Evolutionary conservation across 2,113 vertebrate genomes (phyloP), one percentile per base, ranked within the genome.

Genomic region (Mionectes macconnelli): DNA sequence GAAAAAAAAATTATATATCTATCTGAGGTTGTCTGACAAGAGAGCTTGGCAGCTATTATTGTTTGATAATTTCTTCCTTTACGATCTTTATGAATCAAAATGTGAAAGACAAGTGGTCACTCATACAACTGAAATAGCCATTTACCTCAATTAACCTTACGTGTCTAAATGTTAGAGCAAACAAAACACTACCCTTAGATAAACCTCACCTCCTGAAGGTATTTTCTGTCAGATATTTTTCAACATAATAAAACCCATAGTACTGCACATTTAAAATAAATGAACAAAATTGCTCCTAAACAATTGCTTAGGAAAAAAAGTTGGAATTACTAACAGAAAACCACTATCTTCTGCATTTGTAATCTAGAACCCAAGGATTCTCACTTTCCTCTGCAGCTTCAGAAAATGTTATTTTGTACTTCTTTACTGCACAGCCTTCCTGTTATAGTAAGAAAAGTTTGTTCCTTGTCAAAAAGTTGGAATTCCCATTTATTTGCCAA

Each of bases 401-500:
- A 77, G 25, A 90, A 91, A 85, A 67, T 25, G 8, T 55, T 73
- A 25, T 77, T 66, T 90, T 68, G 23, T n/a, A 56, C 33, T 72
- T 80, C 55, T 73, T 91, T 90, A 28, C 66, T 74, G 22, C 19
- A 70, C 56, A 86, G 42, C 9, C 24, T 72, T 66, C 31, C 30
- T 57, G 9, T 44, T 77, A 23, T 8, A 91, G 66, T 22, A 70
- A 74, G 25, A 85, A 80, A 86, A 84, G 27, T 55, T 92, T 92
- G 31, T 33, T 96, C 59, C 75, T 37, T 68, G 55, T 92, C 74
- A 93, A 94, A 93, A 92, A 44, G 25, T 69, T 95, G 93, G 39
- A 90, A 84, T 94, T 89, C 56, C 18, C 72, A 94, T 96, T 92
- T 81, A 56, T 94, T 90, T 84, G 49, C 12, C 53, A 75, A 84